Conservation (phyloP, 2,113 vertebrate genomes). For the Datnioides undecimradiatus region DNA sequence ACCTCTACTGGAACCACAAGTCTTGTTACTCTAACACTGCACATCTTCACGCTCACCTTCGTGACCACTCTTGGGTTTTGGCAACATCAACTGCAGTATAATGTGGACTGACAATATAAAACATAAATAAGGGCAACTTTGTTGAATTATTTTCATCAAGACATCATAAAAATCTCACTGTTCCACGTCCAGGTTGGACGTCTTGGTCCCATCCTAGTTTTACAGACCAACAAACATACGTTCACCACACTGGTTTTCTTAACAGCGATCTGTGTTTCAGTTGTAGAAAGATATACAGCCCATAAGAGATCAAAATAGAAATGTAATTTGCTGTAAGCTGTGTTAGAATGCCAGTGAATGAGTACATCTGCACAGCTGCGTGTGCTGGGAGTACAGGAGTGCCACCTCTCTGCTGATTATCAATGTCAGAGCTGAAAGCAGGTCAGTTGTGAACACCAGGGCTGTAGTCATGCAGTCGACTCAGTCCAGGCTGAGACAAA, state of each 20-base stretch:
- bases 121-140: conserved; percentile 64
- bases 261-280: conserved; percentile 17
- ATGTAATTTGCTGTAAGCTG: not conserved
- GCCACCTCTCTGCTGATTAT: not conserved
- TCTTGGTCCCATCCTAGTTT: conserved; percentile 2
- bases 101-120: conserved; percentile 49
- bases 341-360: not conserved
- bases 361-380: conserved; percentile 12
- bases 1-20: conserved; percentile 44
- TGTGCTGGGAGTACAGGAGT: not conserved
- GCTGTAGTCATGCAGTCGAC: not conserved
- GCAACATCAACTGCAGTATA: conserved; percentile 33
- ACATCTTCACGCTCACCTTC: conserved; percentile 20
- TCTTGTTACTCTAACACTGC: conserved; percentile 51
- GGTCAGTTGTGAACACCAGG: conserved; percentile 1
- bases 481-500: not conserved
- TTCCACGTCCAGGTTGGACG: conserved; percentile 23
- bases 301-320: not conserved
- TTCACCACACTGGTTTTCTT: conserved; percentile 1
- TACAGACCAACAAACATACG: conserved; percentile 1
- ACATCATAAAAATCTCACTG: conserved; percentile 27
- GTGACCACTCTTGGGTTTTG: conserved; percentile 19
- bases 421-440: not conserved
- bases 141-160: conserved; percentile 40
- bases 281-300: not conserved